Conservation (phyloP, 2,113 vertebrate genomes). For the Paralichthys olivaceus region DNA sequence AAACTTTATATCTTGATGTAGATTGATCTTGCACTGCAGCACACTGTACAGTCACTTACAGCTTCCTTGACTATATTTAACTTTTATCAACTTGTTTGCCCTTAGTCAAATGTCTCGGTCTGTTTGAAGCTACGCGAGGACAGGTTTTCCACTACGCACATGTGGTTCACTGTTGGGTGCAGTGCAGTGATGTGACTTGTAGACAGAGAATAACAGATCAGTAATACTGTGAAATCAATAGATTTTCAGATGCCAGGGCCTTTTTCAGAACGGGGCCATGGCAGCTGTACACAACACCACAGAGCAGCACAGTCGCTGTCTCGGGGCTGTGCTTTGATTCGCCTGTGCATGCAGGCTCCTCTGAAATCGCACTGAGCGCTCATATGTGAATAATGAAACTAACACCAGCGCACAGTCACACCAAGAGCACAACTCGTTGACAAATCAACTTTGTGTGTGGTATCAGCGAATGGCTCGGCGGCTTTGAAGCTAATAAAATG, state of each 20-base stretch:
- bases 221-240: conserved; percentile 30
- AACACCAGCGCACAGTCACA: conserved; percentile 38
- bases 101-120: background rate
- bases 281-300: conserved; percentile 19
- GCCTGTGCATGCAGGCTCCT: conserved; percentile 4
- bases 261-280: background rate
- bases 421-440: conserved; percentile 51
- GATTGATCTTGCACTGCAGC: background rate
- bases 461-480: conserved; percentile 51
- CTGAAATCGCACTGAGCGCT: conserved; percentile 37
- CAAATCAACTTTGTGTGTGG: conserved; percentile 55
- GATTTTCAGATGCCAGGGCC: conserved; percentile 44
- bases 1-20: conserved; percentile 3
- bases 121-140: conserved; percentile 4
- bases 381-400: conserved; percentile 64
- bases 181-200: conserved; percentile 31
- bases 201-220: conserved; percentile 60
- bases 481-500: conserved; percentile 67
- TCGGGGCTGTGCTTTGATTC: conserved; percentile 59
- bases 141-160: conserved; percentile 47
- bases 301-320: conserved; percentile 5
- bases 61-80: background rate
- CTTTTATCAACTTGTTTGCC: conserved; percentile 3
- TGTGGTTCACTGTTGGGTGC: conserved; percentile 32
- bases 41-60: background rate